Evolutionary conservation across 2,113 vertebrate genomes (phyloP), one percentile per base, ranked within the genome.

Genomic region (Otus sunia): DNA sequence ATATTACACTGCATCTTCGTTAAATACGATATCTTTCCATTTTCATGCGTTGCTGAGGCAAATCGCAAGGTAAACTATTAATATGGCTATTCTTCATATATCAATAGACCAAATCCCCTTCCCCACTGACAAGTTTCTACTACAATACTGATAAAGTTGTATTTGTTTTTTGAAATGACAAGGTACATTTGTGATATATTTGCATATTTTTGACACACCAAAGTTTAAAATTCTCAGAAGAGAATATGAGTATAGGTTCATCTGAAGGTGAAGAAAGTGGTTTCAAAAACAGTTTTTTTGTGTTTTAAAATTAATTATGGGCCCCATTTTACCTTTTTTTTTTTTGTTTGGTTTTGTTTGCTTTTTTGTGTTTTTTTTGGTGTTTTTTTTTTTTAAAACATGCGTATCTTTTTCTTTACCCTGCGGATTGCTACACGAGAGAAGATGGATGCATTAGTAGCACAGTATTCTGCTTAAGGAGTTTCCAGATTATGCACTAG

Each of bases 71-170:
- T 98, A 97, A 98, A 97, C 98, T 97, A 97, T 97, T 98, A 95
- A 98, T 98, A 98, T 98, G 98, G 98, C 98, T 98, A 98, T 98
- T 98, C 92, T 97, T 98, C 96, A 94, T 96, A 97, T 90, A 97
- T 98, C 97, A 85, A 96, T 97, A 98, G 96, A 98, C 97, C 97
- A 97, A 98, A 96, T 97, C 97, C 97, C 96, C 96, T 92, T 96
- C 96, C 97, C 97, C 97, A 97, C 84, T 92, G 97, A 96, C 97
- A 98, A 96, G 78, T 97, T 97, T 97, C 96, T 96, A 96, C 85
- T 96, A 97, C 34, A 80, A 97, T 97, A 97, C 67, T 95, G 95
- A 97, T 97, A 95, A 97, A 97, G 82, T 87, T 56, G 94, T 82
- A 63, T 91, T 91, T 53, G n/a, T 53, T 52, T 67, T 94, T 94